Percentiles rank a stretch among this genome's conserved stretches.
phyloP scores from a whole-genome alignment of 1,140 invertebrate species.

The Amphibalanus amphitrite region DNA sequence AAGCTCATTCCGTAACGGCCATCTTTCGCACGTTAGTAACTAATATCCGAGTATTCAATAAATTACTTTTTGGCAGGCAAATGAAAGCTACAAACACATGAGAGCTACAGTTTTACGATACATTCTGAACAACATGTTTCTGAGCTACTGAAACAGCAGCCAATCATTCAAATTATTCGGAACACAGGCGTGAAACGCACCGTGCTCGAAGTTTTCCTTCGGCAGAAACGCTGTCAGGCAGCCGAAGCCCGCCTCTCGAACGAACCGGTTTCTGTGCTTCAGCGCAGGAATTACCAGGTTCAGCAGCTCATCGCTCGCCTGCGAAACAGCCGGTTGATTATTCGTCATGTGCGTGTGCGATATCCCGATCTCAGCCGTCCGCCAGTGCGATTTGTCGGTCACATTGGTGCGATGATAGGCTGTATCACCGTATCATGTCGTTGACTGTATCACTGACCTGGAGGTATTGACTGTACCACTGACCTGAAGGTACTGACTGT shows the following conservation, averaged over 20 bases:
- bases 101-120: too few species aligned
- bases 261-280: conserved; percentile 36
- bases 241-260: conserved; percentile 36
- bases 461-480: neutral
- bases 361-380: too few species aligned
- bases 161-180: neutral
- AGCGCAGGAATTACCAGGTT: conserved; percentile 31
- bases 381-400: neutral
- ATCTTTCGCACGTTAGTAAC: too few species aligned
- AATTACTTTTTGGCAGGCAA: too few species aligned
- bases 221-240: conserved; percentile 28
- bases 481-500: conserved; percentile 20
- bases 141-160: neutral
- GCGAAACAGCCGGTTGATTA: neutral
- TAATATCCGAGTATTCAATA: too few species aligned
- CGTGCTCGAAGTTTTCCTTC: neutral
- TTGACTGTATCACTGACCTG: too few species aligned
- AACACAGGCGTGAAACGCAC: neutral
- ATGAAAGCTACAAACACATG: too few species aligned
- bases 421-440: neutral
- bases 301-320: conserved; percentile 29
- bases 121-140: too few species aligned
- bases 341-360: too few species aligned
- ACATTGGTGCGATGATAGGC: too few species aligned
- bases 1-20: too few species aligned